A percentile compares a stretch with the other conserved stretches of the same genome.
These are phyloP conservation scores for Tetranychus urticae DNA, from an alignment of 1,140 invertebrate genomes.

Conservation along the genomic window DNA sequence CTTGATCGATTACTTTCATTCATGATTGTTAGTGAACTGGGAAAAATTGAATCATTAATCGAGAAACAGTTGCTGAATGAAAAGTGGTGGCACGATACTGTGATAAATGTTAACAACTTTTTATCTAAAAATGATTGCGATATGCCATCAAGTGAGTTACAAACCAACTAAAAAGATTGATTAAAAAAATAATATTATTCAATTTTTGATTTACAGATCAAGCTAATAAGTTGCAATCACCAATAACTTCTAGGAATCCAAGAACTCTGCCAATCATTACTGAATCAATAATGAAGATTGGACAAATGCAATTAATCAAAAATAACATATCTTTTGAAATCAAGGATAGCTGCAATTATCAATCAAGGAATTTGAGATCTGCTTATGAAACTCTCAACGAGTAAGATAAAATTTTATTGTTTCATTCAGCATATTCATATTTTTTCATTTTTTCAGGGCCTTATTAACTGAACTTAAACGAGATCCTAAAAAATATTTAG, in stretches of 20 bases:
- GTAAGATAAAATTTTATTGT: slow-evolving; percentile 29
- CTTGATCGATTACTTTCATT: slow-evolving; percentile 65
- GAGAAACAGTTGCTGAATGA: slow-evolving; percentile 11
- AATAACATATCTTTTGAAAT: slow-evolving; percentile 65
- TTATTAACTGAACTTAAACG: not conserved
- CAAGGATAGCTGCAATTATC: slow-evolving; percentile 70
- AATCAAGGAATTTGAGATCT: slow-evolving; percentile 65
- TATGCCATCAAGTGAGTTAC: not conserved
- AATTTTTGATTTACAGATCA: slow-evolving; percentile 21
- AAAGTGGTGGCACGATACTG: slow-evolving; percentile 11
- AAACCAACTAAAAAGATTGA: not conserved
- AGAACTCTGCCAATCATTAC: not conserved
- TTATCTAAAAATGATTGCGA: not conserved
- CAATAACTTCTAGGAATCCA: slow-evolving; percentile 28
- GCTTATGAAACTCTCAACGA: slow-evolving; percentile 57
- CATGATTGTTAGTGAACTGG: slow-evolving; percentile 59
- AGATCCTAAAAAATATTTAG: not conserved
- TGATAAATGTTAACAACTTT: slow-evolving; percentile 2
- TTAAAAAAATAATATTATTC: not conserved
- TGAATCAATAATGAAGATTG: slow-evolving; percentile 28
- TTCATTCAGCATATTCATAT: slow-evolving; percentile 10
- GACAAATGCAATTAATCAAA: slow-evolving; percentile 64
- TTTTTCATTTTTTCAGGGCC: not conserved
- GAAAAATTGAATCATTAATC: slow-evolving; percentile 19
- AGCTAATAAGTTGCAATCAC: slow-evolving; percentile 37